Evolutionary conservation across 2,113 vertebrate genomes (phyloP), one percentile per base, ranked within the genome.

Genomic region (Crocuta crocuta): DNA sequence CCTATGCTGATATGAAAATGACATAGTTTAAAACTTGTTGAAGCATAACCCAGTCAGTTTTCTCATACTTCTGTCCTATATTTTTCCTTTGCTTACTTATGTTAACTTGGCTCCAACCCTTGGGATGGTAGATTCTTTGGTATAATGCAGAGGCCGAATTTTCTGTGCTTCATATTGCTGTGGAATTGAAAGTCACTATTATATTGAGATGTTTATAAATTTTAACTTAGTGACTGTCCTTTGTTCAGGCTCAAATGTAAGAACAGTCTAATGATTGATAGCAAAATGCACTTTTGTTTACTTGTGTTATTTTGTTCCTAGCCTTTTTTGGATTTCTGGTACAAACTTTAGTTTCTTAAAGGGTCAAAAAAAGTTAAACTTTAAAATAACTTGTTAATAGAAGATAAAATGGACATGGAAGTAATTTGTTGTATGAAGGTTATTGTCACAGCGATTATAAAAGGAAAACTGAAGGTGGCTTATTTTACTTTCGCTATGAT

Each of bases 191-290:
- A 97, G 35, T 84, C 39, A 61, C 4, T 70, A 7, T 76, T 96
- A 50, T 10, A 50, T 31, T 88, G 63, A 97, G n/a, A 28, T 88
- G 31, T 50, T 94, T 91, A 66, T 94, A 84, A 73, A 79, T 87
- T 96, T 97, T 91, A 73, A 94, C 82, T 89, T 89, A 78, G 58
- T 88, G 19, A 81, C 78, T 97, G 45, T 66, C 45, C 86, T 97
- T 97, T 84, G 84, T 95, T 96, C 58, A 85, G 80, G 10, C 31
- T 85, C 21, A 76, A 71, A 12, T 66, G 45, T 76, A 79, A 10
- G 28, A 71, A 58, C 12, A 94, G 35, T 96, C 35, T 97, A 95
- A 96, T 96, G 80, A 97, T 95, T 97, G 95, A 98, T 55, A 94
- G 45, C 71, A 97, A 70, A 89, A 65, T 89, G 39, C 23, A 71